Evolutionary conservation across 2,113 vertebrate genomes (phyloP).

Genomic region (Archilochus colubris): DNA sequence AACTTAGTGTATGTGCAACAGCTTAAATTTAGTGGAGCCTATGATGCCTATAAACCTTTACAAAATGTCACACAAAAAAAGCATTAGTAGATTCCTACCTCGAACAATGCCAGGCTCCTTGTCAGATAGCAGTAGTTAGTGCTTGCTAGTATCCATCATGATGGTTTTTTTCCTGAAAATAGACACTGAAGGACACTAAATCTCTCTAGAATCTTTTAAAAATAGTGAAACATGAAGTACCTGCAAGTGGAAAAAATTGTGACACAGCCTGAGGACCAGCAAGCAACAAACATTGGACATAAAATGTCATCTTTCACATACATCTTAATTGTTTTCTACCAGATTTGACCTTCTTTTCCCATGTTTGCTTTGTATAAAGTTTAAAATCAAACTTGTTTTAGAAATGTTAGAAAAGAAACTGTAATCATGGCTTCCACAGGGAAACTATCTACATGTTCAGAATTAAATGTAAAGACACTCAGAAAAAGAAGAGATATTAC

Average conservation of each 20-base stretch:
- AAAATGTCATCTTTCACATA: not conserved
- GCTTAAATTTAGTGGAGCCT: not conserved
- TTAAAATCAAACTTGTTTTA: not conserved
- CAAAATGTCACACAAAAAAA: not conserved
- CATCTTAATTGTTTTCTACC: not conserved
- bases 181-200: not conserved
- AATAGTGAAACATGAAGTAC: not conserved
- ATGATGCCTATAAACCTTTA: not conserved
- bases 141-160: not conserved
- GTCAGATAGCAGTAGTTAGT: conserved; percentile 10
- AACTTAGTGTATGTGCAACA: not conserved
- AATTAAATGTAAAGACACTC: not conserved
- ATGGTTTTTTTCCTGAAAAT: not conserved
- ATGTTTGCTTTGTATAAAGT: not conserved
- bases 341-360: not conserved
- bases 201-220: not conserved
- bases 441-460: not conserved
- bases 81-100: not conserved
- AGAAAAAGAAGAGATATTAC: not conserved
- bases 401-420: not conserved
- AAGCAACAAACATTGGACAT: not conserved
- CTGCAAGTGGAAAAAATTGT: not conserved
- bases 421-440: not conserved
- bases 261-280: not conserved
- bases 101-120: not conserved